phyloP scores from a whole-genome alignment of 2,888 invertebrate species.

The Girardia tigrina region DNA sequence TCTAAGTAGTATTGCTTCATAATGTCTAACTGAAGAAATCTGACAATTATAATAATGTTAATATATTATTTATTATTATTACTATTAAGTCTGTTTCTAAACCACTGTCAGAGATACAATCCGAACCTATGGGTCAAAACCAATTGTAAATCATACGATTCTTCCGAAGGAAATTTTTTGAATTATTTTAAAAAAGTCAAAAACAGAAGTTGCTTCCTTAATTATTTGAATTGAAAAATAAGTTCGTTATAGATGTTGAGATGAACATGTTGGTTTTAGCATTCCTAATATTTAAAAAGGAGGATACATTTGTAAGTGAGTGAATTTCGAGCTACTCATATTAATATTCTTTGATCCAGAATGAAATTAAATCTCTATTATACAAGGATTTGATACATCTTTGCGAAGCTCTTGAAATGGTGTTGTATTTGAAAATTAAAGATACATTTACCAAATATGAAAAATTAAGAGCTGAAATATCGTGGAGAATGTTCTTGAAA shows the following conservation, averaged over 20 bases:
- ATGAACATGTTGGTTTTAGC: conserved; percentile 6
- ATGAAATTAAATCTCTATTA: not conserved
- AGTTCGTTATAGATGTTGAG: not conserved
- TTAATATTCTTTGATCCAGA: too few species aligned
- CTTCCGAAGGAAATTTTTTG: not conserved
- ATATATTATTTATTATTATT: too few species aligned
- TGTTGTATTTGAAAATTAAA: not conserved
- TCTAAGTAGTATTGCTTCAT: too few species aligned
- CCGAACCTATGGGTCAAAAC: conserved; percentile 33
- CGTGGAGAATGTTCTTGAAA: not conserved
- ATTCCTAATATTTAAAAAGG: conserved; percentile 1
- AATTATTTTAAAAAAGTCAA: not conserved
- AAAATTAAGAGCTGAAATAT: conserved; percentile 11
- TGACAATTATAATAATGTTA: too few species aligned
- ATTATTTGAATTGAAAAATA: too few species aligned
- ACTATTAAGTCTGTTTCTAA: conserved; percentile 28
- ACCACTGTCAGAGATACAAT: conserved; percentile 32
- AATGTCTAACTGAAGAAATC: too few species aligned
- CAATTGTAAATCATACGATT: not conserved
- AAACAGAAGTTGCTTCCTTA: not conserved
- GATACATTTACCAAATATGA: conserved; percentile 10
- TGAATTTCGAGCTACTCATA: too few species aligned
- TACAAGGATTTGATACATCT: not conserved
- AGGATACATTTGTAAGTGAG: not conserved
- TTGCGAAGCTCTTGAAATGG: conserved; percentile 17